These are phyloP conservation scores for Nipponacmea schrenckii DNA, from an alignment of 2,888 invertebrate species.

Conservation along the genomic window DNA sequence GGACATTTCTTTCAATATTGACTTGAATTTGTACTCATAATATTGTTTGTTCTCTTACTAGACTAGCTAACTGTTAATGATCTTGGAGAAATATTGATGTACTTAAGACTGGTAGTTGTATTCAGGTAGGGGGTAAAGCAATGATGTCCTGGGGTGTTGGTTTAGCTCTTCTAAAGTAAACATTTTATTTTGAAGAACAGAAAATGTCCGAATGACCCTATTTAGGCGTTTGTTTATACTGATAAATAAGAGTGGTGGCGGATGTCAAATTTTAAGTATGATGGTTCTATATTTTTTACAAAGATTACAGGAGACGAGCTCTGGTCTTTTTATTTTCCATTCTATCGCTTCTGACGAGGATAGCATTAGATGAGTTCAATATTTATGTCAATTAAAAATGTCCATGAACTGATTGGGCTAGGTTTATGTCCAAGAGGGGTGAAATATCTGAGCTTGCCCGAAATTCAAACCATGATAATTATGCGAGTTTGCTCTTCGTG, in stretches of 20 bases:
- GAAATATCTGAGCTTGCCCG: too few relatives aligned
- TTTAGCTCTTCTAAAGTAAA: constrained; percentile 4
- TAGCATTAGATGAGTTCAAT: too few relatives aligned
- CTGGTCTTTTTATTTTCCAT: too few relatives aligned
- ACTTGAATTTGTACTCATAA: constrained; percentile 2
- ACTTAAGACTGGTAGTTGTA: neutral
- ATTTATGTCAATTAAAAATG: too few relatives aligned
- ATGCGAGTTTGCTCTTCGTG: too few relatives aligned
- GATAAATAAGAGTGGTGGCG: neutral
- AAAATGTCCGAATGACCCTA: neutral
- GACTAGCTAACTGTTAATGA: neutral
- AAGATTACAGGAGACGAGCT: too few relatives aligned
- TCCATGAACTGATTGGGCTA: too few relatives aligned
- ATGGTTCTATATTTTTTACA: too few relatives aligned
- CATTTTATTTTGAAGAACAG: neutral
- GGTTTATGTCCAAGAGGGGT: too few relatives aligned
- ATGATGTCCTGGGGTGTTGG: neutral
- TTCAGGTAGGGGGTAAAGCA: neutral
- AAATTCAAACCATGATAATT: too few relatives aligned
- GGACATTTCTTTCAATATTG: constrained; percentile 2
- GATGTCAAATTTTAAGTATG: too few relatives aligned
- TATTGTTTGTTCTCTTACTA: neutral
- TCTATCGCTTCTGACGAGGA: too few relatives aligned
- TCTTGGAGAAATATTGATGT: constrained; percentile 4
- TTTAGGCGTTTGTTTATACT: neutral